A percentile compares a stretch with the other conserved stretches of the same genome.
phyloP scores from a whole-genome alignment of 2,113 vertebrate genomes.

The Panthera leo region DNA sequence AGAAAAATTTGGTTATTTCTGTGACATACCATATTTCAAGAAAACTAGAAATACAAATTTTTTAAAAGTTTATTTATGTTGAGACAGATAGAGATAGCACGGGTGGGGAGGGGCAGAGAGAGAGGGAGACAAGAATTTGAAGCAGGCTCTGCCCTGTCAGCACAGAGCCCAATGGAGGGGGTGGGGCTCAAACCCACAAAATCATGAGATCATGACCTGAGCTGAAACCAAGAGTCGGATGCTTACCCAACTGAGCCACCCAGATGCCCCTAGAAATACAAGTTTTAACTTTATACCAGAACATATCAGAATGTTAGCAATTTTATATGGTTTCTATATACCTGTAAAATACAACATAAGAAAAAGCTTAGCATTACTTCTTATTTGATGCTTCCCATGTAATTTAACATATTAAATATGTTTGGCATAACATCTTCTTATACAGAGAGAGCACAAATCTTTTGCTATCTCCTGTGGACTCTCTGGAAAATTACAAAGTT shows the following conservation, averaged over 20 bases:
- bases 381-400: neutral
- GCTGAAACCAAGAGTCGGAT: too few relatives aligned
- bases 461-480: neutral
- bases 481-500: neutral
- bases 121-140: too few relatives aligned
- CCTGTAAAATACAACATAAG: neutral
- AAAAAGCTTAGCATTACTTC: neutral
- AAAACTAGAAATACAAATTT: neutral
- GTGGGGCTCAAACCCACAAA: too few relatives aligned
- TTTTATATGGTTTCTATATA: neutral
- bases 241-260: too few relatives aligned
- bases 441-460: neutral
- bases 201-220: too few relatives aligned
- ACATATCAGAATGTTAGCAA: neutral
- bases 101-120: too few relatives aligned
- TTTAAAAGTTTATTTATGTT: too few relatives aligned
- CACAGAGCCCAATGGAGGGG: too few relatives aligned
- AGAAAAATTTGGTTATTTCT: neutral
- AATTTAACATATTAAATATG: neutral
- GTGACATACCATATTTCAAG: neutral
- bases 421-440: neutral
- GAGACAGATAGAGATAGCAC: too few relatives aligned
- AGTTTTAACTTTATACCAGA: neutral
- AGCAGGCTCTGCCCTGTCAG: too few relatives aligned
- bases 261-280: neutral